Base-by-base conservation (phyloP, 2,888 invertebrate genomes). In the Drosophila pegasa region DNA sequence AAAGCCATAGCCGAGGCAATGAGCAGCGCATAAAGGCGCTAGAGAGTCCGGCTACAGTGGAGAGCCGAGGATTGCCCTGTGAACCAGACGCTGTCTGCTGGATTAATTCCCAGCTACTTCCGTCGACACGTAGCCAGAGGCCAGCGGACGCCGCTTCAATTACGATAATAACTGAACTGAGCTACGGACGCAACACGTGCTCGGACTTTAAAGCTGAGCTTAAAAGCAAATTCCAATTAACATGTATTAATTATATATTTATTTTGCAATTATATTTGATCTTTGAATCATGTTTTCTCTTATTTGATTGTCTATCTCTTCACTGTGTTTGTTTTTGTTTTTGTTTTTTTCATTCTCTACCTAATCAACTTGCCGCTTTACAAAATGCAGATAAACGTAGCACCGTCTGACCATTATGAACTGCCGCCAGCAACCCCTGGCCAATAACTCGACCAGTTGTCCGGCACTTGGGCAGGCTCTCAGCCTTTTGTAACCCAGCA, bases 391-490 rank as follows among this genome's bases (percentile, higher is more conserved):
- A 62, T 77, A 70, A 77, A 70, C 60, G 74, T 40, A 45, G 54
- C 70, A 56, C 29, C 37, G 43, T 37, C 45, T 54, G 43, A 40
- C 50, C 38, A 71, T 63, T 75, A 75, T 61, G 48, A 71, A 75
- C 58, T 67, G 33, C 7, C 38, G 27, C 29, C 33, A 16, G 27
- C 64, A 40, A 61, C 31, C 16, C 37, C 14, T 22, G 20, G 40
- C 63, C 75, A 60, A 73, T 75, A 61, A 55, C 55, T 55, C 41
- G 47, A 27, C 51, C 64, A 56, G 43, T 70, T 60, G 75, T 60
- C 51, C 47, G 43, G 58, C 72, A 57, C 68, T 80, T 56, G 72
- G 33, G 41, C 58, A 72, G 48, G 45, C 80, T 77, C 77, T 57
- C 71, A 31, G 37, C 51, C 72, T 16, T 38, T 33, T n/a, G n/a